Evolutionary conservation across 30 jellyfish, hydroid and myxozoan genomes (phyloP), one percentile per base, ranked within the genome.

Genomic region (Sanderia malayensis): DNA sequence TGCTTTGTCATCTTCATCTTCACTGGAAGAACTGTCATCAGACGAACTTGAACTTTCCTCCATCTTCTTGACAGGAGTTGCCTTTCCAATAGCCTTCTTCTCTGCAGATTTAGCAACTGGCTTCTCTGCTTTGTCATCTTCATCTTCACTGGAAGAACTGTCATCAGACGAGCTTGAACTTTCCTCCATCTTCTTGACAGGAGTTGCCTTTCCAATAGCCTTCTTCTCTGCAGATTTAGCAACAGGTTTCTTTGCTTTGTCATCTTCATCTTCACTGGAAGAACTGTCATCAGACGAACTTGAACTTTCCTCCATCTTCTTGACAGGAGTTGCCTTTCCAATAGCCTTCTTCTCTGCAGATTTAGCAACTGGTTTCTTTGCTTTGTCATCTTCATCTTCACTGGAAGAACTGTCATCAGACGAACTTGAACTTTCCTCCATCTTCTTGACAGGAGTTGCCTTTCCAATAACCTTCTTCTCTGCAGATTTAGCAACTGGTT

Each of bases 21-120:
- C 85, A 73, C 74, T 53, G 46, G 74, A 53, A 70, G 81, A 70
- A n/a, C n/a, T n/a, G 32, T 58, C 58, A 26, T 73, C 85, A 19
- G 73, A 55, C 2, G 65, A 29, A 10, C 74, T 57, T 6, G 85
- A 53, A 21, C 46, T 18, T 46, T 58, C 55, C 15, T 41, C 85
- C 52, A 27, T 57, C 31, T 73, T 73, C 75, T 73, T 73, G 25
- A 67, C 55, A 41, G 55, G 55, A 41, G 55, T 41, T 6, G 55
- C 55, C 15, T 8, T 15, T 41, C 11, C 55, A 6, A 15, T 15
- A 41, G 55, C 11, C 15, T 41, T 41, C 15, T n/a, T n/a, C n/a
- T n/a, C n/a, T n/a, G n/a, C n/a, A n/a, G n/a, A n/a, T n/a, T n/a
- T n/a, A n/a, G n/a, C n/a, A n/a, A n/a, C n/a, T n/a, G n/a, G n/a